Evolutionary conservation across 92 coral and sea anemone species (phyloP), one percentile per base, ranked within the genome.

Genomic region (Pocillopora meandrina): DNA sequence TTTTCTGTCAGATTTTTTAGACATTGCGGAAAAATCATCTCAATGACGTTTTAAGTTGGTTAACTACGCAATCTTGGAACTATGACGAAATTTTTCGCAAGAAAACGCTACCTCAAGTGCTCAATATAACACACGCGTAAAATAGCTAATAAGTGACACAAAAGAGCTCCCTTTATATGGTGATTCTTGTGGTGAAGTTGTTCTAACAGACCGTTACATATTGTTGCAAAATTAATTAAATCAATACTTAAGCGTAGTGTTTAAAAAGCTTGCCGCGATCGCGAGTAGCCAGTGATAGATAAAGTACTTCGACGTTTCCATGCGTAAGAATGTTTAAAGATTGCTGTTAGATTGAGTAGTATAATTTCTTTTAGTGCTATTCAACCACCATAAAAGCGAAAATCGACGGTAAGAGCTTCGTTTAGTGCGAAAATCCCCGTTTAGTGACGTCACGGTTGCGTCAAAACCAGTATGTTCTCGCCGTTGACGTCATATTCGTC

Each of bases 361-460:
- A 62, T 73, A 63, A 42, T 61, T 10, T 31, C 65, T 64, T 36
- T 61, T 13, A 66, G 15, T 36, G 19, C 36, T 72, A 36, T 61
- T 10, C 64, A 47, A 26, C 13, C 26, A 12, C 23, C 71, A 63
- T 62, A 60, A 73, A 20, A 17, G 63, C 64, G 18, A 74, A 56
- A 74, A 10, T 74, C 63, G 35, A 74, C 17, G 64, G 34, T 67
- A 23, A 49, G 12, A 33, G 86, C 71, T 82, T 36, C 62, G 31
- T 72, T 72, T 72, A 42, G 58, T 72, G 70, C 73, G 86, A 83
- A 83, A 83, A 83, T 73, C 80, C 72, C 86, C 80, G 47, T 57
- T 81, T 61, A 62, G 83, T 84, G 83, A 84, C 88, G 88, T 84
- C 88, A 84, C 67, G 20, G 36, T 31, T 76, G 88, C 88, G 88